Base-by-base conservation (phyloP, 2,113 vertebrate species). In the Plestiodon gilberti region DNA sequence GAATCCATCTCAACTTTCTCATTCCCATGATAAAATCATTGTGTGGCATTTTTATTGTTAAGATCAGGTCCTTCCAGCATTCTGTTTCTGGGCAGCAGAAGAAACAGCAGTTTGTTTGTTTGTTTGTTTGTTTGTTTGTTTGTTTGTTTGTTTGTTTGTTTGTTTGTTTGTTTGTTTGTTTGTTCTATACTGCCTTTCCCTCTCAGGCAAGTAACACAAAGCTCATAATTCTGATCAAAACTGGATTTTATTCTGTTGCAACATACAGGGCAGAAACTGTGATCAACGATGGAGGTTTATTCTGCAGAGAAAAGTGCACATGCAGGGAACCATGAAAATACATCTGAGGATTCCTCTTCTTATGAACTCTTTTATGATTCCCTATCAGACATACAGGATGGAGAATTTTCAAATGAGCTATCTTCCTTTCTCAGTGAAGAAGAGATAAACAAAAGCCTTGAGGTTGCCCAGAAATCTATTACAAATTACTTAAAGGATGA, bases 401-500 rank as follows among this genome's bases (percentile, higher is more conserved):
- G 97, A 0, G 96, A 95, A 74, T 90, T 96, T 93, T 97, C 97
- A 92, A 95, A 96, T 3, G 98, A 96, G 87, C 97, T 99, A 8
- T 98, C 98, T 75, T 97, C 98, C 55, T 99, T 99, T 90, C 96
- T 99, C 89, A 99, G 95, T 77, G 97, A 98, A 92, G 99, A 99
- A 0, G 99, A 99, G 94, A 98, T 99, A 78, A 93, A 96, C 88
- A 98, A 95, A 89, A 99, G 99, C 86, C 96, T 99, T 92, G 98
- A 98, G 88, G 96, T 99, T 93, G 99, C 99, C 90, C 93, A 91
- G 70, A 97, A 98, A 95, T 97, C 99, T 57, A 98, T 99, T 91
- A 95, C 96, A 59, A 94, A 87, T 90, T 93, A 95, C 20, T 89
- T 94, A 57, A 90, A 94, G 1, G 95, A 96, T 6, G 89, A 95